These are phyloP conservation scores for Argyrosomus japonicus DNA, from an alignment of 2,113 vertebrate species.

Conservation along the genomic window DNA sequence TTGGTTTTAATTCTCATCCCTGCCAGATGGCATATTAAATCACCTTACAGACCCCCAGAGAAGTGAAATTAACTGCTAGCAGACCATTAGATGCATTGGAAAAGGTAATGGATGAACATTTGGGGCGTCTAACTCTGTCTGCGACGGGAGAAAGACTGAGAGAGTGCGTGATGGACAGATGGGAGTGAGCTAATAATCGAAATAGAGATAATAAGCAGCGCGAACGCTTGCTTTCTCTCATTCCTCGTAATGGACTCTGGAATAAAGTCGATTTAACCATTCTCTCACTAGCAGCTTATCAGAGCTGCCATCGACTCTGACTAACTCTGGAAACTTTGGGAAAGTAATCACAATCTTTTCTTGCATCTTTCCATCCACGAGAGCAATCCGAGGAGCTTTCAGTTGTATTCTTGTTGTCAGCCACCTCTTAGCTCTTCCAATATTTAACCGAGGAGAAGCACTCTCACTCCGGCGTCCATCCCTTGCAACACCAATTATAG, in stretches of 20 bases:
- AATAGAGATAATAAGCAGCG: not conserved
- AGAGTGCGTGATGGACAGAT: conserved; percentile 23
- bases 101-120: conserved; percentile 42
- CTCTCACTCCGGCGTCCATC: not conserved
- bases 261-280: conserved; percentile 13
- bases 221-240: conserved; percentile 7
- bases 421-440: not conserved
- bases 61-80: conserved; percentile 36
- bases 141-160: conserved; percentile 5
- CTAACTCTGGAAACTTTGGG: conserved; percentile 18
- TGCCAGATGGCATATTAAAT: conserved; percentile 43
- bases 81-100: conserved; percentile 33
- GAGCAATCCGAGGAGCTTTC: conserved; percentile 9
- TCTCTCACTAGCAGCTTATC: conserved; percentile 13
- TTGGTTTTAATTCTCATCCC: conserved; percentile 31
- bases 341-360: conserved; percentile 30
- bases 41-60: conserved; percentile 21
- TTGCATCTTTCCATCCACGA: not conserved
- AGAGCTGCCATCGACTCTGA: conserved; percentile 13
- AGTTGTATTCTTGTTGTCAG: conserved; percentile 3
- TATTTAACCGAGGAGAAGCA: conserved; percentile 23
- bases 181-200: conserved; percentile 15
- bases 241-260: not conserved
- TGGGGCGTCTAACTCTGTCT: conserved; percentile 7
- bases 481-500: conserved; percentile 26